Percentiles rank a stretch among this genome's conserved stretches.
phyloP scores from a whole-genome alignment of 2,888 invertebrate species.

The Punctoribates punctum region DNA sequence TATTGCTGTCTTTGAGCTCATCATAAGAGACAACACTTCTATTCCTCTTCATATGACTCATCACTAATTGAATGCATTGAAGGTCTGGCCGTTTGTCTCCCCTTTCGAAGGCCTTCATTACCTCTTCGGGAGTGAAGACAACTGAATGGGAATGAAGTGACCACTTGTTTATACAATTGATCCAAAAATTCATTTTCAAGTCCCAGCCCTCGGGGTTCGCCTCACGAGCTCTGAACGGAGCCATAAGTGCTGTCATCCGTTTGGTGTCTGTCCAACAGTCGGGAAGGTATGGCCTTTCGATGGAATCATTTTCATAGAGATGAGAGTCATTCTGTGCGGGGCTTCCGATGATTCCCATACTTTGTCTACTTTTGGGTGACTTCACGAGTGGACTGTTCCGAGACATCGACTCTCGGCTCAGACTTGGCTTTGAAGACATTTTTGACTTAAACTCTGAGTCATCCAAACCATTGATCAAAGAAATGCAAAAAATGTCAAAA shows the following conservation, averaged over 20 bases:
- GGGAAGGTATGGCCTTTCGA: slow-evolving; percentile 37
- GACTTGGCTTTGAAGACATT: neutral
- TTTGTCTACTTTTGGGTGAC: neutral
- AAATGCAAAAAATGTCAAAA: no score
- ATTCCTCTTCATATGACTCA: slow-evolving; percentile 32
- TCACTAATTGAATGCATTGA: slow-evolving; percentile 39
- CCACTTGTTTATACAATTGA: slow-evolving; percentile 43
- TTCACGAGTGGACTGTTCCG: neutral
- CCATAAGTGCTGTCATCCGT: slow-evolving; percentile 33
- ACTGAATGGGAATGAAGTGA: slow-evolving; percentile 24
- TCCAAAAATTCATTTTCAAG: slow-evolving; percentile 48
- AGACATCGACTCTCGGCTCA: neutral
- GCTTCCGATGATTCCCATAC: neutral
- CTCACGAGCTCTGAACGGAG: slow-evolving; percentile 39
- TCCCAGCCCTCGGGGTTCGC: slow-evolving; percentile 48
- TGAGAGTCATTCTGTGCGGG: neutral
- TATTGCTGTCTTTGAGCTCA: neutral
- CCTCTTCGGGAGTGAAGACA: slow-evolving; percentile 33
- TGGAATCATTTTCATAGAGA: slow-evolving; percentile 14
- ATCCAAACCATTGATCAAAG: no score
- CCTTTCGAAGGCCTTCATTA: slow-evolving; percentile 35
- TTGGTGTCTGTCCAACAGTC: slow-evolving; percentile 42
- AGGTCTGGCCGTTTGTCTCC: slow-evolving; percentile 27
- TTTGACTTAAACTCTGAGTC: no score
- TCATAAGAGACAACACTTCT: slow-evolving; percentile 12